Conservation (phyloP, 2,797 vertebrate species). For the Melanotaenia boesemani region DNA sequence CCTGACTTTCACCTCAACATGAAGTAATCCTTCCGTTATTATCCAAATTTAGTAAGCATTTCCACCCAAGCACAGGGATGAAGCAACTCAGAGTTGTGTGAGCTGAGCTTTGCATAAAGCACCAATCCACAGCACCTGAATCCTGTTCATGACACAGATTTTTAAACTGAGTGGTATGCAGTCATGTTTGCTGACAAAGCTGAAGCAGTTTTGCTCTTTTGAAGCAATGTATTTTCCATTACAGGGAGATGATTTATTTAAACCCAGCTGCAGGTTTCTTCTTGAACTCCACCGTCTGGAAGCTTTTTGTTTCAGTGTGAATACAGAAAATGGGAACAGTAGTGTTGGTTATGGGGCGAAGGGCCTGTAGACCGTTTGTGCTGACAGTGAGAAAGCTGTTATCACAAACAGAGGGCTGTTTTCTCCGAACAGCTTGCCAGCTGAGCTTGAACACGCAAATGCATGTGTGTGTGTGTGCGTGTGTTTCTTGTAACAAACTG, state of each 20-base stretch:
- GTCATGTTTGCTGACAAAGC: conserved; percentile 51
- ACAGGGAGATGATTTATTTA: conserved; percentile 57
- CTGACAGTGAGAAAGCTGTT: conserved; percentile 59
- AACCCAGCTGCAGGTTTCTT: conserved; percentile 54
- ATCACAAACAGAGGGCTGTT: conserved; percentile 45
- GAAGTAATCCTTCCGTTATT: conserved; percentile 33
- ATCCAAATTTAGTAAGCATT: conserved; percentile 42
- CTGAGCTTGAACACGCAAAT: conserved; percentile 23
- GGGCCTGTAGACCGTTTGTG: conserved; percentile 54
- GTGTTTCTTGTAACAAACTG: conserved; percentile 36
- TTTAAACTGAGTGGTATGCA: conserved; percentile 15
- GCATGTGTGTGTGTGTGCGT: conserved; percentile 27
- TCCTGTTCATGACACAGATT: conserved; percentile 21
- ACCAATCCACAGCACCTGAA: conserved; percentile 6
- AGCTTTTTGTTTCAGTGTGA: conserved; percentile 37
- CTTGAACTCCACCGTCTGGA: conserved; percentile 42
- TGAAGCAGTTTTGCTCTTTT: conserved; percentile 29
- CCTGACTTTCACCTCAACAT: conserved; percentile 51
- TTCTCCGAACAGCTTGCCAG: conserved; percentile 45
- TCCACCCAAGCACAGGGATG: not conserved
- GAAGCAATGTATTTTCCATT: conserved; percentile 35
- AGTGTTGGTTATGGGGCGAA: conserved; percentile 11
- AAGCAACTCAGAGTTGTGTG: conserved; percentile 8
- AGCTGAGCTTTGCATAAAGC: conserved; percentile 14
- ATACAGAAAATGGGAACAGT: conserved; percentile 40